These are phyloP conservation scores for Rotaria socialis DNA, from an alignment of 2,888 invertebrate genomes.

Conservation along the genomic window DNA sequence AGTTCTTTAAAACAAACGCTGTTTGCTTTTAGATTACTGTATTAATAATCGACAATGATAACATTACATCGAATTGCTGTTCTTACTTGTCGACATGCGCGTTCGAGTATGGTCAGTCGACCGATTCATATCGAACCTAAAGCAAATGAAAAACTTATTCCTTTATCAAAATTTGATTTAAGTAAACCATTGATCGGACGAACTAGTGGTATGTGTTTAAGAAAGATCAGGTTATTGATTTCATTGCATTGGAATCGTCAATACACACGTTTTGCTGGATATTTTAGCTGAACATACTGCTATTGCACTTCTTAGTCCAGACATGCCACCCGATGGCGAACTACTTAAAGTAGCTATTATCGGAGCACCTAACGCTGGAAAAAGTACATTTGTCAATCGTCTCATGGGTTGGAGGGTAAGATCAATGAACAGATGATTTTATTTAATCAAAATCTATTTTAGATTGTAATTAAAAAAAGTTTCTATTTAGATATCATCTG, in stretches of 20 bases:
- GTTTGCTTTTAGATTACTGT: not conserved
- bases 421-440: not conserved
- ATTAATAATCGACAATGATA: not conserved
- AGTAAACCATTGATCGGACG: conserved; percentile 31
- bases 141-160: not conserved
- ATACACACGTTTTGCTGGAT: too few species aligned
- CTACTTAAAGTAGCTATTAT: conserved; percentile 44
- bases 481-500: conserved; percentile 42
- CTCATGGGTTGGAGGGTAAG: conserved; percentile 43
- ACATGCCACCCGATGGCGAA: conserved; percentile 42
- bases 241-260: too few species aligned
- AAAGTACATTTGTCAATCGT: conserved; percentile 44
- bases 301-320: conserved; percentile 40
- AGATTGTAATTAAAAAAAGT: too few species aligned
- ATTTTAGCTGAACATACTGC: conserved; percentile 40
- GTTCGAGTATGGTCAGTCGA: not conserved
- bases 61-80: not conserved
- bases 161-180: conserved; percentile 7
- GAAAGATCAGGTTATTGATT: too few species aligned
- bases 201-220: not conserved
- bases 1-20: not conserved
- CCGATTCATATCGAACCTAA: not conserved
- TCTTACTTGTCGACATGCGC: not conserved
- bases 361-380: conserved; percentile 46
- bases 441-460: too few species aligned